A percentile compares a stretch with the other conserved stretches of the same genome.
Conservation (phyloP, 2,888 invertebrate species). For the Chrysodeixis includens region DNA sequence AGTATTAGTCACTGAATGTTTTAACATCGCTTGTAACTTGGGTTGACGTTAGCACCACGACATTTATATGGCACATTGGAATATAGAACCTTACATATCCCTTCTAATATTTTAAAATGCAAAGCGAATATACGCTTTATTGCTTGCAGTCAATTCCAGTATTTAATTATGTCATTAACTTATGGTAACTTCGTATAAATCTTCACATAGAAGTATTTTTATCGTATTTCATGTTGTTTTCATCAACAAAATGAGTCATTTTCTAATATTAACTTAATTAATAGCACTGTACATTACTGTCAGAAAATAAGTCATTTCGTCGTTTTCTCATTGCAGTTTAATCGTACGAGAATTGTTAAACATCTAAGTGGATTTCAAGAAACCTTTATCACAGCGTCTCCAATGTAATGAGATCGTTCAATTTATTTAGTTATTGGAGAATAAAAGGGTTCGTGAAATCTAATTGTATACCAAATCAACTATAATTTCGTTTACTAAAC, state of each 20-base stretch:
- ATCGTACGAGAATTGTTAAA: constrained; percentile 57
- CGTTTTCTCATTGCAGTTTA: constrained; percentile 33
- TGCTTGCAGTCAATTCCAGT: constrained; percentile 78
- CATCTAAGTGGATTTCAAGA: constrained; percentile 60
- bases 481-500: constrained; percentile 45
- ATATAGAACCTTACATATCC: constrained; percentile 63
- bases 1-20: constrained; percentile 57
- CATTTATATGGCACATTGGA: constrained; percentile 77
- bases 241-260: constrained; percentile 50
- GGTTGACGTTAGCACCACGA: constrained; percentile 71
- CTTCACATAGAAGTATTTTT: constrained; percentile 43
- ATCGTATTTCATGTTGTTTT: constrained; percentile 37
- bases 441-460: constrained; percentile 59
- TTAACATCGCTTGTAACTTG: constrained; percentile 47
- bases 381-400: constrained; percentile 61
- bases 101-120: constrained; percentile 65
- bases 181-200: constrained; percentile 63
- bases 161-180: constrained; percentile 55
- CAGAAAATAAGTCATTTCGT: constrained; percentile 59
- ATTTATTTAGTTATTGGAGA: constrained; percentile 62
- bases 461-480: constrained; percentile 55
- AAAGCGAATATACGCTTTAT: constrained; percentile 68
- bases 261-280: constrained; percentile 46
- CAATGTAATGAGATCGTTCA: constrained; percentile 73
- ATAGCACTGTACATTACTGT: constrained; percentile 59